Percentiles rank a stretch among this genome's conserved stretches.
Conservation (phyloP, 1,140 invertebrate genomes). For the Calliphora vicina region DNA sequence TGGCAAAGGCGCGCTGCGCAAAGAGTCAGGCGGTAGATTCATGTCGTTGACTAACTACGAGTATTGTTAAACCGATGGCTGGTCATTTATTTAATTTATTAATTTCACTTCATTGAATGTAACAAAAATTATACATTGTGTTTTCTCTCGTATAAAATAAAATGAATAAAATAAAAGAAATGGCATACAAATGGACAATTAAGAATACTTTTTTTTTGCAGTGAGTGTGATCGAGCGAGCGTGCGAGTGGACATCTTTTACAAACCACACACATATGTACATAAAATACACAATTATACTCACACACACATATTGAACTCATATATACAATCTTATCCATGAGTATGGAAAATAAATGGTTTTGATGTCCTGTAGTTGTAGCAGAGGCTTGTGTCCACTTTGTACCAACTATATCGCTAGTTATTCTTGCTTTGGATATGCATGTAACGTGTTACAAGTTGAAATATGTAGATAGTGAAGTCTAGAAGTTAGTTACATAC, state of each 20-base stretch:
- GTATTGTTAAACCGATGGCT: background rate
- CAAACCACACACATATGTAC: background rate
- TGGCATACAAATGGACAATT: background rate
- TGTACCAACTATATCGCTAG: too few relatives aligned
- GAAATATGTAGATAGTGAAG: too few relatives aligned
- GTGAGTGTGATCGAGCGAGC: background rate
- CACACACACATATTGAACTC: background rate
- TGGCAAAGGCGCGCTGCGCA: too few relatives aligned
- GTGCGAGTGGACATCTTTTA: background rate
- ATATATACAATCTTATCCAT: background rate
- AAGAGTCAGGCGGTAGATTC: too few relatives aligned
- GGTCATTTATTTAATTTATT: constrained; percentile 2
- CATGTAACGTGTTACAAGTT: too few relatives aligned
- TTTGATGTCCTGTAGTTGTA: too few relatives aligned
- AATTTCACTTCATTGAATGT: background rate
- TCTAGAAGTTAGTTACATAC: too few relatives aligned
- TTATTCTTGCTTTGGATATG: too few relatives aligned
- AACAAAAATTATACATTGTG: background rate
- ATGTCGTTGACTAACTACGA: background rate
- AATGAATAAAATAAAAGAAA: background rate
- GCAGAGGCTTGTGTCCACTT: too few relatives aligned
- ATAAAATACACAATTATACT: background rate
- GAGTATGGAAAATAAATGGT: too few relatives aligned
- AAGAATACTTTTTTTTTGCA: background rate
- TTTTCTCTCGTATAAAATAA: background rate